phyloP scores from a whole-genome alignment of 1,140 invertebrate genomes.

The Bombyx mandarina region DNA sequence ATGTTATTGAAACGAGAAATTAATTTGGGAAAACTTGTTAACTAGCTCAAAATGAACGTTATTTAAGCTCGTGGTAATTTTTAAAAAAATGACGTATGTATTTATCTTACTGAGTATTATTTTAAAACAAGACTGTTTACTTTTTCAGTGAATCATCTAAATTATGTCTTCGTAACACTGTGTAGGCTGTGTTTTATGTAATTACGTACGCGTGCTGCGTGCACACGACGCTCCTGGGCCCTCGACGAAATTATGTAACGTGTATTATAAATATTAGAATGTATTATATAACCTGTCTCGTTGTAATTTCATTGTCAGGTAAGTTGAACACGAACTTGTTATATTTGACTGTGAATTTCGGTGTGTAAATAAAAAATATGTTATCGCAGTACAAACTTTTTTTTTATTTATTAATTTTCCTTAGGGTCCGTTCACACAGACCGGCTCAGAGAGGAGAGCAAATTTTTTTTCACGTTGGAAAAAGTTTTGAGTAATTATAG shows the following conservation, averaged over 20 bases:
- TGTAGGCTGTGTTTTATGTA: neutral
- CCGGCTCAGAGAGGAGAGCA: too few species aligned
- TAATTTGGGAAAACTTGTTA: too few species aligned
- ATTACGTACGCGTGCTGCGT: neutral
- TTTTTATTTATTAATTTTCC: conserved; percentile 6
- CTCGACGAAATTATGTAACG: too few species aligned
- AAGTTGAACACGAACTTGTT: conserved; percentile 43
- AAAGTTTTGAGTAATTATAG: too few species aligned
- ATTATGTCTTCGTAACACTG: neutral
- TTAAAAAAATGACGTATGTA: neutral
- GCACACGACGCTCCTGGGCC: too few species aligned
- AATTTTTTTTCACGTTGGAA: too few species aligned
- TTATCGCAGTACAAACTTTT: conserved; percentile 45
- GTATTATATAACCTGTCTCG: conserved; percentile 8
- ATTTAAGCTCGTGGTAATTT: neutral
- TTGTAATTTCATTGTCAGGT: conserved; percentile 40
- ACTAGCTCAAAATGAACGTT: neutral
- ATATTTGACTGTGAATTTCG: conserved; percentile 61
- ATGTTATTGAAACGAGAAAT: too few species aligned
- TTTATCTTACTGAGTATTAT: neutral
- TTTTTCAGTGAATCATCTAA: neutral
- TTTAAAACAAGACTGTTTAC: too few species aligned
- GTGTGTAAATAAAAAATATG: conserved; percentile 69
- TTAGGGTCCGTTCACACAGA: too few species aligned
- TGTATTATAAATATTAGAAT: too few species aligned